Percentiles rank a stretch among this genome's conserved stretches.
Conservation (phyloP, 30 jellyfish, hydroid and myxozoan species). For the Catostylus mosaicus region DNA sequence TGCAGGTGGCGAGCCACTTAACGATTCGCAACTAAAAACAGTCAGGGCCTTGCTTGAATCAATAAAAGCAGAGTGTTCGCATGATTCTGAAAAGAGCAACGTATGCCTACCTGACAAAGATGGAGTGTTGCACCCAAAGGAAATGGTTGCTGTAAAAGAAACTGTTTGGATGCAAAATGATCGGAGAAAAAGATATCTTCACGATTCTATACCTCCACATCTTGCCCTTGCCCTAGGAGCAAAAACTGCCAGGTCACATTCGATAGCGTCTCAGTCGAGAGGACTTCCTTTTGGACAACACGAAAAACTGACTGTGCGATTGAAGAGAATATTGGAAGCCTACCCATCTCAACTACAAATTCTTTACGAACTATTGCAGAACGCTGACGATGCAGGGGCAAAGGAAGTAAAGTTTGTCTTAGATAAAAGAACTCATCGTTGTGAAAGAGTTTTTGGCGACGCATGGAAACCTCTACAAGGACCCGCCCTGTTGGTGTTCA, state of each 20-base stretch:
- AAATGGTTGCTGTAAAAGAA: constrained; percentile 43
- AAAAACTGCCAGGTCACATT: constrained; percentile 44
- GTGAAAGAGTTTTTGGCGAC: constrained; percentile 49
- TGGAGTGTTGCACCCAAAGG: constrained; percentile 5
- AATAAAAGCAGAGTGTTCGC: neutral
- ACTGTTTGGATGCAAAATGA: constrained; percentile 49
- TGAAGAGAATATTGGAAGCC: constrained; percentile 73
- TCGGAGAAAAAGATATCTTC: constrained; percentile 14
- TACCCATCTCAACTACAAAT: constrained; percentile 61
- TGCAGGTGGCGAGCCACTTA: neutral
- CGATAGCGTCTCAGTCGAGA: constrained; percentile 10
- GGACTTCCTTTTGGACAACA: constrained; percentile 74
- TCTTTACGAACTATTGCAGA: constrained; percentile 75
- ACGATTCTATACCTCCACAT: constrained; percentile 38
- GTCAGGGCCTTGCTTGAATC: constrained; percentile 56
- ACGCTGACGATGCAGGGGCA: constrained; percentile 95
- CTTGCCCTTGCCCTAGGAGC: constrained; percentile 56
- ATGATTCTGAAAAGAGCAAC: neutral
- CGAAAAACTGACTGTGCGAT: constrained; percentile 67
- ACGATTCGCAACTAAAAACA: constrained; percentile 7
- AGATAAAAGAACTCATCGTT: constrained; percentile 58
- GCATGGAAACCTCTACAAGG: constrained; percentile 87
- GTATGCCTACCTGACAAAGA: constrained; percentile 59
- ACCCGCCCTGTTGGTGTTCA: constrained; percentile 74
- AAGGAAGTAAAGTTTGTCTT: constrained; percentile 57